These are phyloP conservation scores for Mycteria americana DNA, from an alignment of 2,797 vertebrate genomes.

Conservation along the genomic window DNA sequence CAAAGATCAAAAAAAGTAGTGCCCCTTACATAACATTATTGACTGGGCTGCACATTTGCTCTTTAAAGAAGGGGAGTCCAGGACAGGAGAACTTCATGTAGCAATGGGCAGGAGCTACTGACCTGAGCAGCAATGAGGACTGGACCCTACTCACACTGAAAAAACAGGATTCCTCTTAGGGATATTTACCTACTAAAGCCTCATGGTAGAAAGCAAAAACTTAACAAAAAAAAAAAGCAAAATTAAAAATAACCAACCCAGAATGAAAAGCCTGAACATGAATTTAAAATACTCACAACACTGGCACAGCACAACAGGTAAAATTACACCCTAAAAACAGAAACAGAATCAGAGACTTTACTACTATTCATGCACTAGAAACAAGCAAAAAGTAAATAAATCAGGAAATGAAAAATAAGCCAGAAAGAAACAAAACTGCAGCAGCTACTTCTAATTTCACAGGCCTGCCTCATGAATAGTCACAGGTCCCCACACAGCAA, in stretches of 20 bases:
- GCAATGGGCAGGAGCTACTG: background rate
- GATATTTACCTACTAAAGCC: background rate
- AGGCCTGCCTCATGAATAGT: background rate
- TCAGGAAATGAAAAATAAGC: background rate
- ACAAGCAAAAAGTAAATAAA: conserved; percentile 17
- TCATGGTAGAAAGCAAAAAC: background rate
- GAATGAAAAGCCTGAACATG: conserved; percentile 39
- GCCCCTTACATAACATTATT: background rate
- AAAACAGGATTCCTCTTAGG: background rate
- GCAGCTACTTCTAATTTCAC: background rate
- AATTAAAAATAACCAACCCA: conserved; percentile 40
- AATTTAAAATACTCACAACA: conserved; percentile 86
- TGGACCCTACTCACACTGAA: background rate
- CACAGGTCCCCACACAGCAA: background rate
- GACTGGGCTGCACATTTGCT: background rate
- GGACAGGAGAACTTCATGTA: background rate
- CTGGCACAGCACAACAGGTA: conserved; percentile 75
- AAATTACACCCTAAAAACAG: conserved; percentile 80
- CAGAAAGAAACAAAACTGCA: background rate
- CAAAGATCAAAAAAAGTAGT: background rate
- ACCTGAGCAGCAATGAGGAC: background rate
- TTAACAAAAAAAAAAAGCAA: background rate
- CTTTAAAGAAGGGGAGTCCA: background rate
- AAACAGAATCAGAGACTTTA: conserved; percentile 71
- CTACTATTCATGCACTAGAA: conserved; percentile 37